Conservation (phyloP, 2,888 invertebrate genomes). For the Oligia fasciuncula region DNA sequence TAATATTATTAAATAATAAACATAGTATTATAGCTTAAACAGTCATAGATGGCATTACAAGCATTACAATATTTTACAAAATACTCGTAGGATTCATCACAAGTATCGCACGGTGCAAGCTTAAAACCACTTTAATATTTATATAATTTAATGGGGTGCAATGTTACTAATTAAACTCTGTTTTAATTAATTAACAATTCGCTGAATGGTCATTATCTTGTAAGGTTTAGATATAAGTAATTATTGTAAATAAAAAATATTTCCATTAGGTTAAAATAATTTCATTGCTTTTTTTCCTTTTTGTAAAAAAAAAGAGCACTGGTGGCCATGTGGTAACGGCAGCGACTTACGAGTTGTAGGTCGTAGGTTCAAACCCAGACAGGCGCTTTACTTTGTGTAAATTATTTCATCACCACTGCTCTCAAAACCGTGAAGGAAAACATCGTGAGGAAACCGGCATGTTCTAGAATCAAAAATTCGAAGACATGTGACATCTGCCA, state of each 20-base stretch:
- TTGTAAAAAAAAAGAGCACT: not conserved
- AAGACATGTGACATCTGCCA: no score
- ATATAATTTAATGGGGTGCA: not conserved
- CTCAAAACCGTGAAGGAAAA: no score
- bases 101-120: not conserved
- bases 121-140: not conserved
- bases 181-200: not conserved
- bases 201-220: conserved; percentile 22
- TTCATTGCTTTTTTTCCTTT: not conserved
- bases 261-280: conserved; percentile 2
- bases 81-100: not conserved
- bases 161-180: not conserved
- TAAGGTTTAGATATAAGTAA: conserved; percentile 26
- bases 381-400: no score
- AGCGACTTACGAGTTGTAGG: no score
- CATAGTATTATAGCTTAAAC: conserved; percentile 15
- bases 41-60: conserved; percentile 28
- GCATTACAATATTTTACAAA: conserved; percentile 18
- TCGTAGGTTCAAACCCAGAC: no score
- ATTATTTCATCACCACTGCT: no score
- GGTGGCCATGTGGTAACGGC: no score
- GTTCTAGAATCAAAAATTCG: no score
- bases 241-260: conserved; percentile 48
- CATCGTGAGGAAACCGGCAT: no score
- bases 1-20: conserved; percentile 32